phyloP scores from a whole-genome alignment of 2,797 vertebrate genomes.

The Columba guinea region DNA sequence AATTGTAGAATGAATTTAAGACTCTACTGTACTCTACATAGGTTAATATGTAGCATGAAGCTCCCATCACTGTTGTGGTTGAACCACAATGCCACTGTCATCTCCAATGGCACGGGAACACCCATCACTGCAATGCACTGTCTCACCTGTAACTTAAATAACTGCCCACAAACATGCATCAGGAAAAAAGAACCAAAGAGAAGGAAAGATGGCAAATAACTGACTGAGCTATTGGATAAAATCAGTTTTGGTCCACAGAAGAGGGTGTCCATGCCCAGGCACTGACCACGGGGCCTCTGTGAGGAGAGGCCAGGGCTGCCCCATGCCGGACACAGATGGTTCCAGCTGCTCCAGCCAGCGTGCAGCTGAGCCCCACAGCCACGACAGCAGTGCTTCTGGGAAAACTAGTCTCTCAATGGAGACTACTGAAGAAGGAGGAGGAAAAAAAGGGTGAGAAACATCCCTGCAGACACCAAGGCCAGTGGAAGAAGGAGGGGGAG shows the following conservation, averaged over 20 bases:
- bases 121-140: neutral
- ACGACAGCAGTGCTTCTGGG: rapidly evolving
- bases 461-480: neutral
- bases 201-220: neutral
- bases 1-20: neutral
- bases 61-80: neutral
- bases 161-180: neutral
- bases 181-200: neutral
- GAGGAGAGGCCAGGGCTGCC: neutral
- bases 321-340: rapidly evolving
- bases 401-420: neutral
- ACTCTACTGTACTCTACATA: neutral
- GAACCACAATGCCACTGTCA: neutral
- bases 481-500: neutral
- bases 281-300: rapidly evolving
- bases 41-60: neutral
- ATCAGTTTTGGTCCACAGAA: neutral
- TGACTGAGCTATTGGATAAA: neutral
- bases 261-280: rapidly evolving
- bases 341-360: rapidly evolving
- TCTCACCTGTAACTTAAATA: neutral
- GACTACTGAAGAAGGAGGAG: neutral
- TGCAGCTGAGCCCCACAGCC: rapidly evolving
- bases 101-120: neutral
- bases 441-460: neutral